phyloP scores from a whole-genome alignment of 1,140 invertebrate species.

The Zaprionus camerounensis region DNA sequence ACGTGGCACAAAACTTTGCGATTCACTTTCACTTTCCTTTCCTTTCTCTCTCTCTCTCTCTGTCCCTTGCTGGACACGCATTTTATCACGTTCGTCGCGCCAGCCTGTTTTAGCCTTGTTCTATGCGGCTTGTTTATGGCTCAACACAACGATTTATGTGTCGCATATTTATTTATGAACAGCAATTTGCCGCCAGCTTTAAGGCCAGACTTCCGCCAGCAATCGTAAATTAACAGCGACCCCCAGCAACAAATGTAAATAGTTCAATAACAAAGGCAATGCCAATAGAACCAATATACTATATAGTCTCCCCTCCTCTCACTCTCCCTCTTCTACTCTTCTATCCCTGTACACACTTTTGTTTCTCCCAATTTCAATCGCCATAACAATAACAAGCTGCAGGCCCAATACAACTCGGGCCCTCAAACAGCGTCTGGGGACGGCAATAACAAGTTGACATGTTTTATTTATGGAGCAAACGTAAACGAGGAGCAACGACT shows the following conservation, averaged over 20 bases:
- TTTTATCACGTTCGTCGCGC: constrained; percentile 59
- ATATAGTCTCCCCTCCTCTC: background rate
- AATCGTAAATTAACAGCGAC: constrained; percentile 69
- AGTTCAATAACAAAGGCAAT: constrained; percentile 77
- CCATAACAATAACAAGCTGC: constrained; percentile 61
- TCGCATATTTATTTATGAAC: constrained; percentile 80
- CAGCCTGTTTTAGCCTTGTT: constrained; percentile 5
- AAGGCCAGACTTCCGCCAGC: constrained; percentile 37
- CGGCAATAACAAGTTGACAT: constrained; percentile 79
- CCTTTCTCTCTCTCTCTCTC: too few relatives aligned
- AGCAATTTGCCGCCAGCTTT: constrained; percentile 77
- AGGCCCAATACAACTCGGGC: constrained; percentile 5
- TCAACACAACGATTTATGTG: constrained; percentile 63
- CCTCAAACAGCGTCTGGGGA: constrained; percentile 57
- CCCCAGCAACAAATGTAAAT: constrained; percentile 80
- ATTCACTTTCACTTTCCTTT: constrained; percentile 51
- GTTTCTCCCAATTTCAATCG: constrained; percentile 22
- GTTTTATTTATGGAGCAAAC: constrained; percentile 79
- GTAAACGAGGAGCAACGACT: constrained; percentile 49
- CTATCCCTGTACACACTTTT: background rate
- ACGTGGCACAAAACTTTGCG: constrained; percentile 39
- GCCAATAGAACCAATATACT: constrained; percentile 38
- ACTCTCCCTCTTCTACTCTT: too few relatives aligned
- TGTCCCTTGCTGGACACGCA: background rate
- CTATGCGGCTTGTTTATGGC: constrained; percentile 64